Base-by-base conservation (phyloP, 2,797 vertebrate genomes). In the Rhynchotus rufescens region DNA sequence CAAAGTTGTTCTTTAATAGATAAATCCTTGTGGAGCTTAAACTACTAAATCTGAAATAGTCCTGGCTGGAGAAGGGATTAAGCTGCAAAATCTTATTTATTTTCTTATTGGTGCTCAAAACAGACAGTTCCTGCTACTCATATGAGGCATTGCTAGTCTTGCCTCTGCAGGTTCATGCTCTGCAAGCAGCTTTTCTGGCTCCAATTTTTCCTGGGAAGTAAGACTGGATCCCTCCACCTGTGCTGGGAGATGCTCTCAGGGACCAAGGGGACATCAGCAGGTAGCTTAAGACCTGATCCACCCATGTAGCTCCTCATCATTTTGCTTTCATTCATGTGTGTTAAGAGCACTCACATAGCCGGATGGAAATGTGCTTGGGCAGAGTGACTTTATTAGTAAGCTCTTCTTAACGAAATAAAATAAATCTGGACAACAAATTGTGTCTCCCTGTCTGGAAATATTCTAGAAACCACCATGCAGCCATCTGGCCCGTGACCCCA, bases 1-100 rank as follows among this genome's bases (percentile, higher is more conserved):
- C 59, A 57, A 79, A 93, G 86, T 80, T 75, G n/a, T 61, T 88
- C 52, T 91, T 78, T 80, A 56, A 73, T 69, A 91, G 62, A 94
- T 91, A 95, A 96, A 86, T 76, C 60, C 81, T 90, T 30, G 80
- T 42, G 54, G 65, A 66, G 28, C 52, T 88, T 92, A 84, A 90
- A 49, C 61, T 72, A 77, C 77, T 81, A 90, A 86, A 86, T 74
- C 60, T 84, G 74, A 85, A 86, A 84, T 51, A 67, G 80, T 76
- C 54, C 52, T 89, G 80, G 47, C 71, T 76, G 82, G 77, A 87
- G 86, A 26, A 64, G 51, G 40, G 81, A 92, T 92, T 90, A 94
- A 89, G 73, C 52, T 80, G 60, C 44, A 90, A 87, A 71, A 7
- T 5, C 7, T 75, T 83, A 73, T 85, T 85, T 88, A 86, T 75